A percentile compares a stretch with the other conserved stretches of the same genome.
Evolutionary conservation across 2,797 vertebrate species (phyloP).

Genomic region (Catharus ustulatus): DNA sequence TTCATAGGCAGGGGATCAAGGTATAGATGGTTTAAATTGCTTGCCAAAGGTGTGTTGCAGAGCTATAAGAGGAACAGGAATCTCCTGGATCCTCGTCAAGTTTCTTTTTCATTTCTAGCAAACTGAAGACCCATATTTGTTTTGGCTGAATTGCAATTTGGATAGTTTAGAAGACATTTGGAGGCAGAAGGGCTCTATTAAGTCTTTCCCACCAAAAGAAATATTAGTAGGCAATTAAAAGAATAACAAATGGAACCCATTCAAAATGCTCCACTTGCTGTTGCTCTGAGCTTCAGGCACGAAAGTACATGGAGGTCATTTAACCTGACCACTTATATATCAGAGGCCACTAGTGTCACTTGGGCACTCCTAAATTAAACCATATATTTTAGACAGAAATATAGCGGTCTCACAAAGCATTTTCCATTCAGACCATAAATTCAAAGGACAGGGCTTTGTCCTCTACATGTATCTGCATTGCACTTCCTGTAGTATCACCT

Average conservation of each 20-base stretch:
- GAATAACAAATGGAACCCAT: constrained; percentile 24
- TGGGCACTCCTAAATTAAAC: constrained; percentile 4
- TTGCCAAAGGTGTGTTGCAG: neutral
- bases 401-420: neutral
- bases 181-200: neutral
- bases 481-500: neutral
- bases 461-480: neutral
- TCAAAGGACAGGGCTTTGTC: neutral
- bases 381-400: constrained; percentile 16
- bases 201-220: constrained; percentile 7
- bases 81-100: neutral
- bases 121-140: neutral
- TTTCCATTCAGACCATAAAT: neutral
- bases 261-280: neutral
- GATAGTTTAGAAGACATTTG: neutral
- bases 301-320: constrained; percentile 16
- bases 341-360: constrained; percentile 2
- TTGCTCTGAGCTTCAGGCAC: neutral
- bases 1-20: neutral
- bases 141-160: neutral
- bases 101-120: neutral
- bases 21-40: neutral
- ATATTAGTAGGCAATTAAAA: constrained; percentile 42
- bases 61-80: neutral
- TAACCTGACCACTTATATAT: constrained; percentile 9